These are phyloP conservation scores for Tipula unca DNA, from an alignment of 2,888 invertebrate species.

Conservation along the genomic window DNA sequence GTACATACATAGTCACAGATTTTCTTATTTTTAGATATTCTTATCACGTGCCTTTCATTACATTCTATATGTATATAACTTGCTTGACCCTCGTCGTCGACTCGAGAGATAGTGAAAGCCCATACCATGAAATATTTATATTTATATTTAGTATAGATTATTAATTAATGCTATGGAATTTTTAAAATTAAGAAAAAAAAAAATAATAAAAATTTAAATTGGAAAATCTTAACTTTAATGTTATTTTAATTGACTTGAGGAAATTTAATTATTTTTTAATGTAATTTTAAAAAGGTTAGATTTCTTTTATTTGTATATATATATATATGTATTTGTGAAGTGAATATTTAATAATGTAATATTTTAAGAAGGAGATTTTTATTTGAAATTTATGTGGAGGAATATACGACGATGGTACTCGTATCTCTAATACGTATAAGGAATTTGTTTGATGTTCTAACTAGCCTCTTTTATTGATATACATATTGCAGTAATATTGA, in stretches of 20 bases:
- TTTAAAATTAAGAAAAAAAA: background rate
- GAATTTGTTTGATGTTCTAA: too few species aligned
- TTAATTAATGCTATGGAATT: background rate
- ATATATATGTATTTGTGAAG: too few species aligned
- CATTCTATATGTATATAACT: background rate
- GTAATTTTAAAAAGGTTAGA: background rate
- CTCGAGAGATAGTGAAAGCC: background rate
- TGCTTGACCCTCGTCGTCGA: background rate
- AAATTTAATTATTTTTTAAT: slow-evolving; percentile 14
- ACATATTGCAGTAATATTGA: too few species aligned
- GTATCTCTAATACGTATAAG: too few species aligned
- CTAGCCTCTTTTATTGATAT: too few species aligned
- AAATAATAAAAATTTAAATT: background rate
- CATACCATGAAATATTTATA: background rate
- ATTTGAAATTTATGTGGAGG: too few species aligned
- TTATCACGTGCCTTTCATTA: background rate
- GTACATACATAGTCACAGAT: too few species aligned
- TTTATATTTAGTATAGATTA: background rate
- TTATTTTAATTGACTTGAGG: background rate
- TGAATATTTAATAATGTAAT: too few species aligned
- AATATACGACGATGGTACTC: too few species aligned
- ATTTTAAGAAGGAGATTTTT: too few species aligned
- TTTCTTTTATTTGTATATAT: too few species aligned
- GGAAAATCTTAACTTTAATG: background rate
- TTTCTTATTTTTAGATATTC: background rate